Evolutionary conservation across 2,888 invertebrate genomes (phyloP).

Genomic region (Torymus texanus): DNA sequence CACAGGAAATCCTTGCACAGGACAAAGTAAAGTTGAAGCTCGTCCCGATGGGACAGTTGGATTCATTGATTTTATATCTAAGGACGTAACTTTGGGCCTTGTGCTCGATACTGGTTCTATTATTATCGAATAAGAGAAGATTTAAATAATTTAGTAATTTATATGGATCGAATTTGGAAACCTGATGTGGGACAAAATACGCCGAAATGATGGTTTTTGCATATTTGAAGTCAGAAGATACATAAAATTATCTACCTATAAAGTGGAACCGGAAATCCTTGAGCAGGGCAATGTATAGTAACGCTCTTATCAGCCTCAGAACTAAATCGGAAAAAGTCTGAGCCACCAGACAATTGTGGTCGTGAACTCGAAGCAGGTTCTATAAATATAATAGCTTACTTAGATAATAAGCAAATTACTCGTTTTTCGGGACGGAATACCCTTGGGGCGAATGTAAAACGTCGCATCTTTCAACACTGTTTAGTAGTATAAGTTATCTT

Average conservation of each 20-base stretch:
- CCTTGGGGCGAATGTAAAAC: constrained; percentile 76
- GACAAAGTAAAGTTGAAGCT: constrained; percentile 76
- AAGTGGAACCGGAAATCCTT: constrained; percentile 56
- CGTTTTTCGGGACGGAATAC: constrained; percentile 78
- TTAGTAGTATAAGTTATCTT: background rate
- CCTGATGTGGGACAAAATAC: constrained; percentile 79
- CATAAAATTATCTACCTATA: constrained; percentile 45
- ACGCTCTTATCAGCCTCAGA: constrained; percentile 68
- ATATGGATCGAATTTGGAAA: constrained; percentile 24
- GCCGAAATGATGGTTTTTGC: constrained; percentile 77
- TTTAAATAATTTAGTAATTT: background rate
- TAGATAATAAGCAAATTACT: constrained; percentile 69
- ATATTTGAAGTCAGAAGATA: background rate
- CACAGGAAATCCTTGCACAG: constrained; percentile 79
- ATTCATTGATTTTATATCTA: constrained; percentile 74
- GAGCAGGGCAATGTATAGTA: constrained; percentile 67
- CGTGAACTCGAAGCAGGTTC: constrained; percentile 77
- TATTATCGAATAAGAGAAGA: background rate
- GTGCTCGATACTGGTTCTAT: constrained; percentile 84
- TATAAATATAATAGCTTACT: constrained; percentile 28
- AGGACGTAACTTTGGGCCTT: constrained; percentile 81
- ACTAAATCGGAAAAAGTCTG: constrained; percentile 72
- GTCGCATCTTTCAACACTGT: background rate
- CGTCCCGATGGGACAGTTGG: constrained; percentile 61
- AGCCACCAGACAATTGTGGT: constrained; percentile 76